Percentiles rank a stretch among this genome's conserved stretches.
phyloP scores from a whole-genome alignment of 2,797 vertebrate genomes.

The Micromesistius poutassou region DNA sequence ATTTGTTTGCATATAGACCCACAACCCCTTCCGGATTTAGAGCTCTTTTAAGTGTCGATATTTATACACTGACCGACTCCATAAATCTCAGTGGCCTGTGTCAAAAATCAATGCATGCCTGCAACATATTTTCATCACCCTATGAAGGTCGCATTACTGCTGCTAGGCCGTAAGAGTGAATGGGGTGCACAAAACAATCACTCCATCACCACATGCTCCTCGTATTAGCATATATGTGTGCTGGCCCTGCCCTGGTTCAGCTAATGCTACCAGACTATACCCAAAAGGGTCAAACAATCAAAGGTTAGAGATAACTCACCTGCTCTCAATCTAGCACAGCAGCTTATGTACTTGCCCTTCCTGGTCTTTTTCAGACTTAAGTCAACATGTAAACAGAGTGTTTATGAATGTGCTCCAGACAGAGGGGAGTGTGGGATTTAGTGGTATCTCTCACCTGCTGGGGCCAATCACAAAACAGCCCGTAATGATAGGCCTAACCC shows the following conservation, averaged over 20 bases:
- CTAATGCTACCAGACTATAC: slow-evolving; percentile 31
- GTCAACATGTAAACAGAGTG: slow-evolving; percentile 42
- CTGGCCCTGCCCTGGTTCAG: slow-evolving; percentile 22
- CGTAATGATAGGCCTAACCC: no score
- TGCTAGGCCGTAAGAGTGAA: slow-evolving; percentile 43
- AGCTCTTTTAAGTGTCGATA: slow-evolving; percentile 66
- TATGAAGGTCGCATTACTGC: slow-evolving; percentile 72
- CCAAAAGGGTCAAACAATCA: slow-evolving; percentile 27
- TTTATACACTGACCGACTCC: slow-evolving; percentile 66
- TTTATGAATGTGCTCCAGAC: slow-evolving; percentile 66
- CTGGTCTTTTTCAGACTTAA: slow-evolving; percentile 46
- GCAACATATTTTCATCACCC: slow-evolving; percentile 71
- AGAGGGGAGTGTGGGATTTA: slow-evolving; percentile 55
- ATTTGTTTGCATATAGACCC: slow-evolving; percentile 23
- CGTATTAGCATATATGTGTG: slow-evolving; percentile 12
- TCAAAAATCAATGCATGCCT: slow-evolving; percentile 68
- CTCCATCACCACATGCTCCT: slow-evolving; percentile 25
- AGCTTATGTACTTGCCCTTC: slow-evolving; percentile 27
- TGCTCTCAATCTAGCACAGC: slow-evolving; percentile 31
- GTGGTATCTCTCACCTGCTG: slow-evolving; percentile 65
- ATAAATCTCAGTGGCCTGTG: slow-evolving; percentile 68
- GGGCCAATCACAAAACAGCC: slow-evolving; percentile 40
- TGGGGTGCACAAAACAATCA: slow-evolving; percentile 27
- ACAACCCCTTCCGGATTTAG: slow-evolving; percentile 33
- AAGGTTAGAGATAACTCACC: slow-evolving; percentile 25